phyloP scores from a whole-genome alignment of 1,140 invertebrate genomes.

The Phenacoccus solenopsis region DNA sequence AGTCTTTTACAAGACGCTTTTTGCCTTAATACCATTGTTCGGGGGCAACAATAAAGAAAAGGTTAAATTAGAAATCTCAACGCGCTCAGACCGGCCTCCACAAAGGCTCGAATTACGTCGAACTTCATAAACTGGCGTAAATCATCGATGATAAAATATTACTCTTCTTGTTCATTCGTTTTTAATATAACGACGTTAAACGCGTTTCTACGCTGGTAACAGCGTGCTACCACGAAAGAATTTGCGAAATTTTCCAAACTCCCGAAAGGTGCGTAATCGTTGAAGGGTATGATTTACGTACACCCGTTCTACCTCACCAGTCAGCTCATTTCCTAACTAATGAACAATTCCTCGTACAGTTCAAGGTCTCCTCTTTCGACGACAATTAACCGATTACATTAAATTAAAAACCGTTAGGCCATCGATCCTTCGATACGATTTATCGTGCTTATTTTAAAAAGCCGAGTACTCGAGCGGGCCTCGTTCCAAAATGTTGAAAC shows the following conservation, averaged over 20 bases:
- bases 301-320: no score
- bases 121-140: neutral
- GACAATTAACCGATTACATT: no score
- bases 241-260: no score
- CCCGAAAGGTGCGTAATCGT: no score
- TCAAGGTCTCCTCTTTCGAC: no score
- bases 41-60: neutral
- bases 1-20: neutral
- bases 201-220: no score
- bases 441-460: neutral
- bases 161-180: neutral
- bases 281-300: no score
- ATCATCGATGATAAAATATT: conserved; percentile 3
- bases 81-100: neutral
- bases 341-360: no score
- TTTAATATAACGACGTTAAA: no score
- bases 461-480: neutral
- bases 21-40: neutral
- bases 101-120: neutral
- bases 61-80: neutral
- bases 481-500: neutral
- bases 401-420: no score
- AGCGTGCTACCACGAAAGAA: no score
- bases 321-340: no score
- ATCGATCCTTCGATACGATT: neutral